Percentiles rank a stretch among this genome's conserved stretches.
Evolutionary conservation across 37 sponge, comb jelly and placozoan genomes (phyloP).

Genomic region (Haliclona indistincta): DNA sequence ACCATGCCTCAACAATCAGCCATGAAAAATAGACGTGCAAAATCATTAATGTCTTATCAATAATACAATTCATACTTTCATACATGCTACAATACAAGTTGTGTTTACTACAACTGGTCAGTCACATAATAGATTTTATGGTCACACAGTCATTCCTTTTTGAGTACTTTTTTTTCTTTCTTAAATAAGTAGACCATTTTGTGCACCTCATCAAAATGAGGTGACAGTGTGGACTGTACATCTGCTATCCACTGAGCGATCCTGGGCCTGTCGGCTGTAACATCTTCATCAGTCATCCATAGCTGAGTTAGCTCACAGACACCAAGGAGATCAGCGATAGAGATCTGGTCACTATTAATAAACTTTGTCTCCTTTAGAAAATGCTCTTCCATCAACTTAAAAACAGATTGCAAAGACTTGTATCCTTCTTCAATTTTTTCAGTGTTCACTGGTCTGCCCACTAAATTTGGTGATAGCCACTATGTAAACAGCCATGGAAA

Average conservation of each 20-base stretch:
- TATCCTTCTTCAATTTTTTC: constrained; percentile 22
- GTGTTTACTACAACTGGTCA: too few relatives aligned
- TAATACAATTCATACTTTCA: constrained; percentile 30
- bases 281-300: constrained; percentile 45
- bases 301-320: constrained; percentile 76
- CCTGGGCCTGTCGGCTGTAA: constrained; percentile 37
- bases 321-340: constrained; percentile 84
- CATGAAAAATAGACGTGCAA: too few relatives aligned
- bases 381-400: constrained; percentile 46
- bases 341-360: constrained; percentile 61
- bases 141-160: too few relatives aligned
- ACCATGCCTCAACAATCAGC: too few relatives aligned
- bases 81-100: too few relatives aligned
- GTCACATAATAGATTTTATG: too few relatives aligned
- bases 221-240: constrained; percentile 51
- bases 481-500: not conserved
- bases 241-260: constrained; percentile 61
- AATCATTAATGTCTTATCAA: too few relatives aligned
- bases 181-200: constrained; percentile 62
- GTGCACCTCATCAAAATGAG: constrained; percentile 75
- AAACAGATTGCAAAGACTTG: constrained; percentile 8
- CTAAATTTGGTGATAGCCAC: too few relatives aligned
- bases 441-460: constrained; percentile 20
- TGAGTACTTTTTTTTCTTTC: too few relatives aligned
- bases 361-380: constrained; percentile 68